Conservation (phyloP, 1,140 invertebrate genomes). For the Caenorhabditis briggsae region DNA sequence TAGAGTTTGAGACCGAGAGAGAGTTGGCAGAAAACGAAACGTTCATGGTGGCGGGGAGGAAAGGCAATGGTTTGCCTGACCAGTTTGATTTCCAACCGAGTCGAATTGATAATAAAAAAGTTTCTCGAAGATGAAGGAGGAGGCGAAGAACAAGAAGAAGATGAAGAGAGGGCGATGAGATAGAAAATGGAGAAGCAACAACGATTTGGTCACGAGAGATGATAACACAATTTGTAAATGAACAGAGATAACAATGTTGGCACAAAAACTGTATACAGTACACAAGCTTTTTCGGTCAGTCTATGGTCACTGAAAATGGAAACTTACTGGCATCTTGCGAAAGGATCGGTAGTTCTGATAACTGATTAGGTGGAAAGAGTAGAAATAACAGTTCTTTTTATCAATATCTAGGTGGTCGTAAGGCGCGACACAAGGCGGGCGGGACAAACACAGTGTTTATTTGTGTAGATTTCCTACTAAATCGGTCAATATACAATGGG, state of each 20-base stretch:
- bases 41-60: background rate
- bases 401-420: constrained; percentile 31
- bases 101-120: background rate
- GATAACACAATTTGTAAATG: constrained; percentile 29
- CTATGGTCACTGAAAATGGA: background rate
- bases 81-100: background rate
- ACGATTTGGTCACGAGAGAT: constrained; percentile 1
- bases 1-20: background rate
- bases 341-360: background rate
- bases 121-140: constrained; percentile 32
- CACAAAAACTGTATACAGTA: constrained; percentile 21
- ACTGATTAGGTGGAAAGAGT: background rate
- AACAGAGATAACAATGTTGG: background rate
- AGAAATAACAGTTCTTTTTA: background rate
- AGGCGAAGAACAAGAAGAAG: constrained; percentile 24
- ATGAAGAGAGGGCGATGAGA: constrained; percentile 18
- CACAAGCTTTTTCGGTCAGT: background rate
- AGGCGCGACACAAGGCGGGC: background rate
- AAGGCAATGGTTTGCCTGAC: background rate
- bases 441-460: background rate
- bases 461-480: constrained; percentile 7
- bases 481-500: background rate
- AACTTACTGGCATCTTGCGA: background rate
- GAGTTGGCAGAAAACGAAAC: constrained; percentile 33
- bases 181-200: constrained; percentile 6